Evolutionary conservation across 2,888 invertebrate species (phyloP), one percentile per base, ranked within the genome.

Genomic region (Monopis laevigella): DNA sequence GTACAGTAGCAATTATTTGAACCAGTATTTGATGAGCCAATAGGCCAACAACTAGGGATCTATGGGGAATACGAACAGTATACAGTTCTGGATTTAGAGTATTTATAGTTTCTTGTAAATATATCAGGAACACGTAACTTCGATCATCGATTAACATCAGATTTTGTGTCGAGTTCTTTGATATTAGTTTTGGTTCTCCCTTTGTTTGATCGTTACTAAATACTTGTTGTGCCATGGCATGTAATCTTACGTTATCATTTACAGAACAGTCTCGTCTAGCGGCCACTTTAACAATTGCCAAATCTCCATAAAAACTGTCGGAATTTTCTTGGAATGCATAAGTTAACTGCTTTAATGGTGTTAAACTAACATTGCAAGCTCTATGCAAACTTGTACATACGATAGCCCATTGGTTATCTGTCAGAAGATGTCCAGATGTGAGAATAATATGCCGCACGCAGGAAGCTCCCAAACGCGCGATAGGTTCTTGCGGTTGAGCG

Each of bases 221-320:
- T 35, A 93, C 93, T 86, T 96, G 96, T 54, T 94, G 92, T 1
- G 95, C 93, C 55, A 97, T 84, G 21, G 94, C 92, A 54, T 92
- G 89, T 29, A 96, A 83, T 49, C 96, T 82, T 26, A 92, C 88
- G 55, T 92, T 89, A 59, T 96, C 95, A 47, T 89, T 88, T 8
- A 89, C 82, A 1, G 92, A 89, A 56, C 92, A 92, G 62, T 96
- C 96, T 44, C 90, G 86, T 35, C 96, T 82, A 0, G 96, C 95
- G 1, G 96, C 96, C 5, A 96, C 96, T 82, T 96, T 96, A 0
- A 96, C 95, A 44, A 93, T 93, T 7, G 92, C 92, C 49, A 90
- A 78, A 65, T 96, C 96, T 0, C 96, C 96, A 63, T 96, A 96
- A 69, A 96, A 97, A 59, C 95, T 96, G 55, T 94, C 92, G 0